Evolutionary conservation across 2,888 invertebrate genomes (phyloP), one percentile per base, ranked within the genome.

Genomic region (Nudaria mundana): DNA sequence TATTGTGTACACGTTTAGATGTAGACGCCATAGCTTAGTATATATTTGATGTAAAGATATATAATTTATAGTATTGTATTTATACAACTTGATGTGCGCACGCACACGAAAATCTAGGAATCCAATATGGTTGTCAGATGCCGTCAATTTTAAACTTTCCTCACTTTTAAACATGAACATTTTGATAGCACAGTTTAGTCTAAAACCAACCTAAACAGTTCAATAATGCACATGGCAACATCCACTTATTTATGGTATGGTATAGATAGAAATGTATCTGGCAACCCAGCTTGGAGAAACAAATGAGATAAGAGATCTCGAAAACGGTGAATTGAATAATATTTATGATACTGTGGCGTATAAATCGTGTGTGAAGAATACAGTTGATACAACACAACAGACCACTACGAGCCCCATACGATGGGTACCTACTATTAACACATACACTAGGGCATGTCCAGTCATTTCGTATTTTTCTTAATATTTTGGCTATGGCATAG

Each of bases 1-100:
- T 67, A 56, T 54, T 49, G 37, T 55, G 44, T 60, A 58, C 22
- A 57, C 60, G 62, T 63, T 44, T 66, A 66, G 59, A 37, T 47
- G 53, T 51, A 60, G 50, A 44, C 1, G 11, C 23, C 43, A 38
- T 56, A 53, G 56, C 45, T 44, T 54, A 60, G 61, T 57, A 52
- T 47, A n/a, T n/a, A 57, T 57, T 32, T 50, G 57, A 51, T 47
- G 48, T 52, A 45, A 43, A 44, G 11, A 33, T 43, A 40, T 35
- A 42, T 40, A n/a, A n/a, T n/a, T n/a, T n/a, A n/a, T n/a, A n/a
- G n/a, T n/a, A n/a, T n/a, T n/a, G 37, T 46, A 46, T 56, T 48
- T 52, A 43, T 41, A 45, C 37, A 29, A 32, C 30, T 10, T 10
- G 8, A 4, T 41, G 31, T 46, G 47, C 32, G 37, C 14, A 8